These are phyloP conservation scores for Micronisus gabar DNA, from an alignment of 2,113 vertebrate genomes.

Conservation along the genomic window DNA sequence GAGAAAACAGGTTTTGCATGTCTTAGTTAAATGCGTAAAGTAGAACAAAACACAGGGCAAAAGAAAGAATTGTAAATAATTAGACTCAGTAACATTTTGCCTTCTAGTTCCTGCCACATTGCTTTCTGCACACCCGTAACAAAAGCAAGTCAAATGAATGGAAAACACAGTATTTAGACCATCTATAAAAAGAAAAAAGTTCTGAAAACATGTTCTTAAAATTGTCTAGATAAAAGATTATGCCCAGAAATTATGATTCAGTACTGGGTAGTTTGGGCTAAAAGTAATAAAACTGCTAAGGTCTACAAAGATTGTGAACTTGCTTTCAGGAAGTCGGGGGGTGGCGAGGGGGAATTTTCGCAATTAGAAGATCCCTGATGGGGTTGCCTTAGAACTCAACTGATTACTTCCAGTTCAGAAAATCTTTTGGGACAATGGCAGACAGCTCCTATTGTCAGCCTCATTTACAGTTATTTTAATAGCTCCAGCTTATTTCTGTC, in stretches of 20 bases:
- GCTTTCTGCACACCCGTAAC: background rate
- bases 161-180: background rate
- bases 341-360: background rate
- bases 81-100: background rate
- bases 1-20: background rate
- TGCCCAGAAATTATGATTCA: background rate
- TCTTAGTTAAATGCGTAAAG: background rate
- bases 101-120: background rate
- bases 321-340: conserved; percentile 20
- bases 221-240: background rate
- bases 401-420: conserved; percentile 84
- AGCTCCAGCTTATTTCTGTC: conserved; percentile 68
- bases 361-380: conserved; percentile 69
- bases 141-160: background rate
- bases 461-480: conserved; percentile 75
- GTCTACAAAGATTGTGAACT: conserved; percentile 8
- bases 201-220: background rate
- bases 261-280: background rate
- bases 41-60: background rate
- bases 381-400: conserved; percentile 64
- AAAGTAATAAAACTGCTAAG: background rate
- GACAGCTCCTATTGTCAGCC: conserved; percentile 77
- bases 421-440: conserved; percentile 78
- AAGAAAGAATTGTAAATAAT: background rate
- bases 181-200: background rate